A percentile compares a stretch with the other conserved stretches of the same genome.
These are phyloP conservation scores for Meandrusa payeni DNA, from an alignment of 2,888 invertebrate species.

Conservation along the genomic window DNA sequence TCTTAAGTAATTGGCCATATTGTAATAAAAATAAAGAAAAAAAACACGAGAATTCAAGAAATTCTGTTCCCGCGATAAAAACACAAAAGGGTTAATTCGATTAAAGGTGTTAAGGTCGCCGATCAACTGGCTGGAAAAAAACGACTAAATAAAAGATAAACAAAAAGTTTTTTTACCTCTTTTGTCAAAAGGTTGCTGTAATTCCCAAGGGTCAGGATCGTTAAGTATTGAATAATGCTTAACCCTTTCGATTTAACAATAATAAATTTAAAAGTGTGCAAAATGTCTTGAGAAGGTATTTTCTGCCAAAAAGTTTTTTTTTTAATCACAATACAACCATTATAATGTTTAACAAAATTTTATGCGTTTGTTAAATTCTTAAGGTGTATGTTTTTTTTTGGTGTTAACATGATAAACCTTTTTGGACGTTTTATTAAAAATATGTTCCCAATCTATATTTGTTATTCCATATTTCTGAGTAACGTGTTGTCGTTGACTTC, in stretches of 20 bases:
- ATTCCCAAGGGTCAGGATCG: conserved; percentile 27
- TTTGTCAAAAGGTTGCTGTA: conserved; percentile 25
- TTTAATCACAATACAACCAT: not conserved
- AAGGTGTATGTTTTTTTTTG: not conserved
- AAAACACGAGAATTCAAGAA: not conserved
- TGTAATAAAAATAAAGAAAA: too few species aligned
- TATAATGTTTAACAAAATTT: conserved; percentile 10
- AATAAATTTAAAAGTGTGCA: conserved; percentile 18
- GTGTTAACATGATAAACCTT: too few species aligned
- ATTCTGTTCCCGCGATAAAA: conserved; percentile 6
- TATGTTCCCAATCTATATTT: too few species aligned
- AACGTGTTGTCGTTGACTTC: too few species aligned
- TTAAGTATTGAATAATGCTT: conserved; percentile 21
- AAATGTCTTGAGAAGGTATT: conserved; percentile 19
- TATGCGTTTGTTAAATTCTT: conserved; percentile 1
- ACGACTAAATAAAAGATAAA: conserved; percentile 2
- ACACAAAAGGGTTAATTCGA: conserved; percentile 15
- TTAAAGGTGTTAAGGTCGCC: conserved; percentile 19
- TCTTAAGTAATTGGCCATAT: too few species aligned
- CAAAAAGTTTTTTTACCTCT: conserved; percentile 10
- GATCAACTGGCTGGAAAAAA: not conserved
- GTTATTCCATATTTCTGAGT: too few species aligned
- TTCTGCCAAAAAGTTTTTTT: conserved; percentile 13
- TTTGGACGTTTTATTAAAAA: too few species aligned
- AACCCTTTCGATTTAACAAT: conserved; percentile 21